Evolutionary conservation across 2,888 invertebrate genomes (phyloP).

Genomic region (Aspidapion aeneum): DNA sequence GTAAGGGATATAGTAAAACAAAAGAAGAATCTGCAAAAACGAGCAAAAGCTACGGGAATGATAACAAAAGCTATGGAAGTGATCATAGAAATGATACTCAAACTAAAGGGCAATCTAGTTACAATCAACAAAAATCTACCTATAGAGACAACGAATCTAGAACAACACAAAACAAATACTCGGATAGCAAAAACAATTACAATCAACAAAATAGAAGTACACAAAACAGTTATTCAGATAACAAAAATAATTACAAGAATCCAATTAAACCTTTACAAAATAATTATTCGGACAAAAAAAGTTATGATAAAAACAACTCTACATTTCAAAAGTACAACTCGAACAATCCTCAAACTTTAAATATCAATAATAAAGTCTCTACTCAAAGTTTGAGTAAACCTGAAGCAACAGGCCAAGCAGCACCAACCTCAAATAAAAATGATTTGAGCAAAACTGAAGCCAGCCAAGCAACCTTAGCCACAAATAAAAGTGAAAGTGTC

Average conservation of each 20-base stretch:
- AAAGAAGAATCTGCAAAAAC: neutral
- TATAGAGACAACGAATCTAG: conserved; percentile 10
- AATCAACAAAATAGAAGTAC: too few relatives aligned
- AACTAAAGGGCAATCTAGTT: neutral
- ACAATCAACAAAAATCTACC: conserved; percentile 9
- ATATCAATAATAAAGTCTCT: too few relatives aligned
- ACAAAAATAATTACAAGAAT: too few relatives aligned
- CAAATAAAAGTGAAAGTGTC: neutral
- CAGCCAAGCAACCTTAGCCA: neutral
- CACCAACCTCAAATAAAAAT: neutral
- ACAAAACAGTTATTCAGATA: neutral
- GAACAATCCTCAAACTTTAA: neutral
- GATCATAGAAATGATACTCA: conserved; percentile 24
- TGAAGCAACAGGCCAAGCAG: too few relatives aligned
- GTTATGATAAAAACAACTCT: neutral
- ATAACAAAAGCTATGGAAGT: conserved; percentile 13
- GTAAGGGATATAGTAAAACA: neutral
- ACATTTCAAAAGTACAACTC: neutral
- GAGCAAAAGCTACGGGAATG: neutral
- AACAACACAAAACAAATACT: conserved; percentile 6
- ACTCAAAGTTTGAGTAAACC: too few relatives aligned
- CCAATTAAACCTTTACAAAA: neutral
- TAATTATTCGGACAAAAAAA: neutral
- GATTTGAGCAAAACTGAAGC: neutral
- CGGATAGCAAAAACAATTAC: too few relatives aligned